These are phyloP conservation scores for Sebastes hubbsi DNA, from an alignment of 2,797 vertebrate genomes.

Conservation along the genomic window DNA sequence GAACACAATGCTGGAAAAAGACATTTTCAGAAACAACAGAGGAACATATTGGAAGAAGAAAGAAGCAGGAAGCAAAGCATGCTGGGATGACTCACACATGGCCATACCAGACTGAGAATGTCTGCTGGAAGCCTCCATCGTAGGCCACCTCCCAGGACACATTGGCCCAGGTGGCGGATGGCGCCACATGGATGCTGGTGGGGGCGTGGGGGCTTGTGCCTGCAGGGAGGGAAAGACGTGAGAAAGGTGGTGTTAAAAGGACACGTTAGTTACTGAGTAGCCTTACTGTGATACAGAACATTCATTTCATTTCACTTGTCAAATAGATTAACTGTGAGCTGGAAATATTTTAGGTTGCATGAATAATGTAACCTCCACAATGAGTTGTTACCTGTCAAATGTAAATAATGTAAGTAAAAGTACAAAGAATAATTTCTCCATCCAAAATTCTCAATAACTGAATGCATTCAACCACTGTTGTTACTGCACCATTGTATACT, in stretches of 20 bases:
- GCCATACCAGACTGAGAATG: slow-evolving; percentile 99
- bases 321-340: slow-evolving; percentile 6
- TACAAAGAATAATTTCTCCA: background rate
- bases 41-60: slow-evolving; percentile 74
- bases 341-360: background rate
- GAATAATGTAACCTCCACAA: background rate
- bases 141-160: slow-evolving; percentile 96
- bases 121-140: slow-evolving; percentile 98
- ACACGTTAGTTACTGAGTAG: slow-evolving; percentile 17
- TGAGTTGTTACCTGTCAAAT: background rate
- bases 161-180: slow-evolving; percentile 94
- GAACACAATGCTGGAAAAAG: slow-evolving; percentile 72
- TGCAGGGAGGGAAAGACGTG: slow-evolving; percentile 55
- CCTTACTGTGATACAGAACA: background rate
- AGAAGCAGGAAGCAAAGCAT: slow-evolving; percentile 98
- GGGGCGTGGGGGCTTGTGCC: slow-evolving; percentile 98
- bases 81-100: slow-evolving; percentile 99
- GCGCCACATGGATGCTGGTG: slow-evolving; percentile 87
- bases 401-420: background rate
- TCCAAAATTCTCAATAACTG: background rate
- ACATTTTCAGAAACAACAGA: slow-evolving; percentile 55
- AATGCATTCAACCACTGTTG: no score
- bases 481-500: no score
- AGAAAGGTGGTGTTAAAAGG: slow-evolving; percentile 23
- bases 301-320: slow-evolving; percentile 26